phyloP scores from a whole-genome alignment of 2,888 invertebrate genomes.

The Lepidochrysops patricia region DNA sequence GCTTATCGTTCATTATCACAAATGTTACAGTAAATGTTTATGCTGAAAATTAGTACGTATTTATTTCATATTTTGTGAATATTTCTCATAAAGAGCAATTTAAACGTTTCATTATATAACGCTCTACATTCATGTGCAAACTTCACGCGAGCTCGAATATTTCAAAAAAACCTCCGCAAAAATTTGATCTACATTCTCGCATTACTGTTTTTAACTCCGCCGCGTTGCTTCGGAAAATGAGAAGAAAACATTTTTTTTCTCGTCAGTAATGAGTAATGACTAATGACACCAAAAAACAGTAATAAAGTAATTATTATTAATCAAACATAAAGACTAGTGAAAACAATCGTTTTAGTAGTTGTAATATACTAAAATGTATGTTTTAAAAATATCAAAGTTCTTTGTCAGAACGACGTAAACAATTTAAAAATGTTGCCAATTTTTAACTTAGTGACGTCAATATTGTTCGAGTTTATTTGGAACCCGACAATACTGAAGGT shows the following conservation, averaged over 20 bases:
- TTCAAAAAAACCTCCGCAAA: neutral
- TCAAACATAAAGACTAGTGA: too few relatives aligned
- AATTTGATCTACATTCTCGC: neutral
- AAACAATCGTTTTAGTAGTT: too few relatives aligned
- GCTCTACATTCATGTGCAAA: neutral
- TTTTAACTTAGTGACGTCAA: neutral
- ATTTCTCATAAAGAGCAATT: neutral
- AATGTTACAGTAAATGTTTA: too few relatives aligned
- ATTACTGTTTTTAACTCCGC: neutral
- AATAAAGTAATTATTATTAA: too few relatives aligned
- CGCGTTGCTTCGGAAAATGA: neutral
- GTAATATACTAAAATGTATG: too few relatives aligned
- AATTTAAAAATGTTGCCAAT: constrained; percentile 4
- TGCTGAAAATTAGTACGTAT: neutral
- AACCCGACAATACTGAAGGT: neutral
- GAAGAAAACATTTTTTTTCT: neutral
- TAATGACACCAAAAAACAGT: too few relatives aligned
- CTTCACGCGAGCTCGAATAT: neutral
- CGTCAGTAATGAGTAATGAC: too few relatives aligned
- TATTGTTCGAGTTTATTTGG: neutral
- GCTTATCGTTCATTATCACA: too few relatives aligned
- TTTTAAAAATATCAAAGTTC: neutral
- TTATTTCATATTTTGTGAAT: neutral
- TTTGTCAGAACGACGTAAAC: neutral
- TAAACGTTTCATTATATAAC: neutral